A percentile compares a stretch with the other conserved stretches of the same genome.
Conservation (phyloP, 2,888 invertebrate genomes). For the Meteorus cinctellus region DNA sequence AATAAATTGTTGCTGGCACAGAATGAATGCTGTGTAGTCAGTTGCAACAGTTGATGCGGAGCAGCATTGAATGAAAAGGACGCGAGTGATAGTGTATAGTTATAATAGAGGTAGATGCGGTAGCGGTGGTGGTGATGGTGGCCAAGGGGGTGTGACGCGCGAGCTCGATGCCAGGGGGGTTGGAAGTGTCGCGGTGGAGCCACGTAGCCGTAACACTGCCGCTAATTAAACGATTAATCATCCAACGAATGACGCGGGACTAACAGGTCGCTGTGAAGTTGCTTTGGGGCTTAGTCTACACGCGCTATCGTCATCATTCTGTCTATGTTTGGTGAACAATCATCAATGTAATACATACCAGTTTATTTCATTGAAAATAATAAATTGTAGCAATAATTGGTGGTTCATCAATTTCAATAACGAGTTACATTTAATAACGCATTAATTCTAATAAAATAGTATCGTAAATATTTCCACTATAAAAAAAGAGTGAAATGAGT, state of each 20-base stretch:
- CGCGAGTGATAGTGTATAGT: slow-evolving; percentile 13
- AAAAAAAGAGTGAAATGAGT: slow-evolving; percentile 33
- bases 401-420: background rate
- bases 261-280: slow-evolving; percentile 63
- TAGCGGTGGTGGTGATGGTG: background rate
- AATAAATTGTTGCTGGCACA: background rate
- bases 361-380: background rate
- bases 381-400: background rate
- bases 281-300: slow-evolving; percentile 17
- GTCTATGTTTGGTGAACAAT: slow-evolving; percentile 32
- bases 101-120: background rate
- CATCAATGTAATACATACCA: slow-evolving; percentile 34
- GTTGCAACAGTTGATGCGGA: background rate
- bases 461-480: no score
- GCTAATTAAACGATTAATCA: slow-evolving; percentile 73
- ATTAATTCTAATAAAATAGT: no score
- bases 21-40: background rate
- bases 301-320: background rate
- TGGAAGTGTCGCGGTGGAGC: slow-evolving; percentile 60
- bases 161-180: slow-evolving; percentile 32
- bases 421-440: no score
- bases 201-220: slow-evolving; percentile 68
- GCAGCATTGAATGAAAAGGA: slow-evolving; percentile 11
- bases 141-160: background rate
- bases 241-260: slow-evolving; percentile 69